Conservation (phyloP, 2,113 vertebrate genomes). For the Emydocephalus ijimae region DNA sequence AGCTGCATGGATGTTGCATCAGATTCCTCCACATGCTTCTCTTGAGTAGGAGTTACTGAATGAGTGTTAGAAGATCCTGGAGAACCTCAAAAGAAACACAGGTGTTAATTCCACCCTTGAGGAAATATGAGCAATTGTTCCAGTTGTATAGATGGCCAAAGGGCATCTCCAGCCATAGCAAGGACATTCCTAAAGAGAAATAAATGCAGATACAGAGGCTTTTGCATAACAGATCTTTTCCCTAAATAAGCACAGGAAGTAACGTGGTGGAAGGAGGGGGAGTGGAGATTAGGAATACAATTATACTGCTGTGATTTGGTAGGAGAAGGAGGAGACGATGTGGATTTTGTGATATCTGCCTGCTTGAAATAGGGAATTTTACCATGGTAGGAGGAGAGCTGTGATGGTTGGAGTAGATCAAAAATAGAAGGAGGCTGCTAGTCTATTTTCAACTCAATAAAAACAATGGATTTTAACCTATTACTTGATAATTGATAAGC, state of each 20-base stretch:
- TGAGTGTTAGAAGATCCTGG: not conserved
- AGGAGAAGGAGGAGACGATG: not conserved
- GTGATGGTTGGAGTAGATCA: not conserved
- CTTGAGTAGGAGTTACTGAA: not conserved
- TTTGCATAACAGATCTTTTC: not conserved
- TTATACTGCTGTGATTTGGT: not conserved
- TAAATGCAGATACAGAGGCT: not conserved
- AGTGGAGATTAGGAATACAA: not conserved
- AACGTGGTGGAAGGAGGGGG: too few species aligned
- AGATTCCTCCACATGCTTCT: not conserved
- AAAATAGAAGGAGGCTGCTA: not conserved
- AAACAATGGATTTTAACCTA: not conserved
- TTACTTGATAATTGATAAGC: not conserved
- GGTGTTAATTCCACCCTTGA: not conserved
- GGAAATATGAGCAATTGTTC: not conserved
- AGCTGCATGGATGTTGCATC: not conserved
- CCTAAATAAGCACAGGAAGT: not conserved
- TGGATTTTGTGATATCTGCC: not conserved
- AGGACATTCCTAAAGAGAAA: not conserved
- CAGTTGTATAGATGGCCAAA: not conserved
- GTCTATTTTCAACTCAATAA: not conserved
- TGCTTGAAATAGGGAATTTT: not conserved
- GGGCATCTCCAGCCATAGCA: not conserved
- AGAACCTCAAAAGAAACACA: not conserved
- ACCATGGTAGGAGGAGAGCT: not conserved